Percentiles rank a stretch among this genome's conserved stretches.
Conservation (phyloP, 2,797 vertebrate genomes). For the Manis crassicaudata region DNA sequence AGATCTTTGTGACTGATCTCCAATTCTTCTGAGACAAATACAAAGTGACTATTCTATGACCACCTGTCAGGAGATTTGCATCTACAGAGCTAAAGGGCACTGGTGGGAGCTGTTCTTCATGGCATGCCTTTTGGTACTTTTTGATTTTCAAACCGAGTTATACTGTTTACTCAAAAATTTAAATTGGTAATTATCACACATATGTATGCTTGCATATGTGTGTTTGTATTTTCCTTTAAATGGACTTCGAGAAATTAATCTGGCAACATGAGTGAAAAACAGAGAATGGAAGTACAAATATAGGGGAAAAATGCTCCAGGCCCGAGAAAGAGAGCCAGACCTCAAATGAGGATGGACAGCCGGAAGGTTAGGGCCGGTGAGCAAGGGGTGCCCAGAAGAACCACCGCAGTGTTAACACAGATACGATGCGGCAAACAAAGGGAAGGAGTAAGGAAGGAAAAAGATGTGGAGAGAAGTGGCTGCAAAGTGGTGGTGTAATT, state of each 20-base stretch:
- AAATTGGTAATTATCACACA: background rate
- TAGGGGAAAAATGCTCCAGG: background rate
- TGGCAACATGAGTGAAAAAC: background rate
- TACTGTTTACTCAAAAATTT: background rate
- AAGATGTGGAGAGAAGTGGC: background rate
- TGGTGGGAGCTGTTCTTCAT: background rate
- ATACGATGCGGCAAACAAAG: background rate
- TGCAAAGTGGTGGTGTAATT: background rate
- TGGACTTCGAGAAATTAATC: background rate
- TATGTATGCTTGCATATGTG: background rate
- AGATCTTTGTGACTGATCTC: background rate
- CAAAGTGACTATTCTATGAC: background rate
- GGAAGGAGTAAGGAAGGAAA: background rate
- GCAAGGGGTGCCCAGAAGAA: background rate
- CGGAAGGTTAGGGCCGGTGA: background rate
- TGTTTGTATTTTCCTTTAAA: background rate
- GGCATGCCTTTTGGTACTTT: background rate
- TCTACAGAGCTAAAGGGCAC: background rate
- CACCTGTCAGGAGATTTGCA: background rate
- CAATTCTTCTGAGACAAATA: background rate
- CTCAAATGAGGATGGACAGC: background rate
- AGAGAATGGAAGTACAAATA: background rate
- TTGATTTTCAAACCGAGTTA: background rate
- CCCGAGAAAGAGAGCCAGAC: background rate
- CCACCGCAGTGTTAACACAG: background rate